Base-by-base conservation (phyloP, 2,888 invertebrate species). In the Caenorhabditis sinica region DNA sequence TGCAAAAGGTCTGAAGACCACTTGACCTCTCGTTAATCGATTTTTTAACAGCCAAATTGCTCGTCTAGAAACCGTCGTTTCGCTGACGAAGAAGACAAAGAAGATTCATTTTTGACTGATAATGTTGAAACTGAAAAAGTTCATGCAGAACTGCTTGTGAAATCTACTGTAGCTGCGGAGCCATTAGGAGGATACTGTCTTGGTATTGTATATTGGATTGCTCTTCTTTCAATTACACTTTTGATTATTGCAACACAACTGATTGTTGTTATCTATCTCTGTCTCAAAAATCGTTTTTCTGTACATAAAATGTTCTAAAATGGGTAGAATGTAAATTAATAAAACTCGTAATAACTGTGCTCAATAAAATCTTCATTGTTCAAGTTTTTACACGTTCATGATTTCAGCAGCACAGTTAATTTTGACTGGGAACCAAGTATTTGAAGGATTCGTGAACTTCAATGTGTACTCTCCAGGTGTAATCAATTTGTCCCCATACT, bases 361-460 rank as follows among this genome's bases (percentile, higher is more conserved):
- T 56, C 15, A 28, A 56, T 28, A 56, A 56, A 56, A 25, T 36
- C 15, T 63, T 63, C 15, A 40, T 63, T 63, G 8, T 25, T 60
- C 15, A 33, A 6, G 2, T 23, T 20, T 40, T 68, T 60, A 77
- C n/a, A 69, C 63, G 45, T 66, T 81, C 3, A 83, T 30, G 13
- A 83, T 43, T 8, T 83, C 83, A 6, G 71, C 74, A 0, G 83
- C 49, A 30, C 83, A 86, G 25, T 77, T 82, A 6, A 90, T 73
- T 76, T 91, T 91, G 20, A 89, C 86, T 17, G 90, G 85, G 40
- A 90, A 83, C 90, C 90, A 91, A 15, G 87, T 86, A 23, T 83
- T 80, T 30, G 86, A 80, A 13, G 89, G 88, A 68, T 90, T 90
- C n/a, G 83, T 83, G 84, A 90, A 92, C 9, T 89, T 88, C 23